Base-by-base conservation (phyloP, 2,113 vertebrate genomes). In the Mus spicilegus region DNA sequence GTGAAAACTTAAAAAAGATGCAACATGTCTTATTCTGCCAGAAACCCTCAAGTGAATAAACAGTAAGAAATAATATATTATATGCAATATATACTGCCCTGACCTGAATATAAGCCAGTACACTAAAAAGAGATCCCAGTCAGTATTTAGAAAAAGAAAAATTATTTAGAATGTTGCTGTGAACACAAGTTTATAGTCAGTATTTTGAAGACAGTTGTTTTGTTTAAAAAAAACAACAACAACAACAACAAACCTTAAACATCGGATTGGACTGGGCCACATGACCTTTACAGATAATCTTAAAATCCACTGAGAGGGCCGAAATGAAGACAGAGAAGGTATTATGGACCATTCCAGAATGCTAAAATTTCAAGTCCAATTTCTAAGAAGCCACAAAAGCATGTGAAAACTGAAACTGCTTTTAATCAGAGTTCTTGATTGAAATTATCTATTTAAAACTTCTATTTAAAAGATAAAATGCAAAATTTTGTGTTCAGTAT, bases 101-200 rank as follows among this genome's bases (percentile, higher is more conserved):
- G 2, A 82, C 87, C 81, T n/a, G 75, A 28, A 88, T 92, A 67
- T 54, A 85, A 97, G 86, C n/a, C 51, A 82, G 42, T 20, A 95
- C 20, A 93, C 33, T 77, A 65, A 90, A 87, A 87, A 70, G 54
- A 75, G 70, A 89, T 89, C 12, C 22, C 39, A 63, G 20, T 77
- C 49, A 81, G 19, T 78, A 30, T 39, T 67, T 65, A 51, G 49
- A 78, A 33, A 96, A 87, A 87, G 24, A 89, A 75, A 89, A 93
- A 94, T 81, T 63, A 49, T 76, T 78, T 28, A 86, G 88, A 95
- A 89, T 85, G 24, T 93, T 91, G 87, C 90, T 90, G 16, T 90
- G 42, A 96, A 94, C 3, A 93, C 33, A 78, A 61, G 69, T 84
- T 90, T 90, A 90, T n/a, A 86, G 51, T 0, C 6, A 90, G 10